Evolutionary conservation across 2,888 invertebrate genomes (phyloP).

Genomic region (Spialia ferax): DNA sequence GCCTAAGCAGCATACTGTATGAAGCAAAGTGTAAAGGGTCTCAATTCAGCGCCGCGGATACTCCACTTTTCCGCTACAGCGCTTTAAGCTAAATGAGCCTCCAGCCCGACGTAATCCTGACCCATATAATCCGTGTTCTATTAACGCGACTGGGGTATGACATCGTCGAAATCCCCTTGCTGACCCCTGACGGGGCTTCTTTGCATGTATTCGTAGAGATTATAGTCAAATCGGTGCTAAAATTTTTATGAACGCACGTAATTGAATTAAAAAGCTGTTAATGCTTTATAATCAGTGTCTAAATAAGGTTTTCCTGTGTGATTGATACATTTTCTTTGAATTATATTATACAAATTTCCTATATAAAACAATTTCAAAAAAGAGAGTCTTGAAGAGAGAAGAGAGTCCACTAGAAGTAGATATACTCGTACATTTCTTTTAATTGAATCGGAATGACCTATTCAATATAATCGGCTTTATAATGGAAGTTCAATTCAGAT

Average conservation of each 20-base stretch:
- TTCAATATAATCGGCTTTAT: not conserved
- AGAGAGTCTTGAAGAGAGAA: too few relatives aligned
- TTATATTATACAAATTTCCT: too few relatives aligned
- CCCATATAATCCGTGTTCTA: constrained; percentile 47
- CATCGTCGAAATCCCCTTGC: constrained; percentile 32
- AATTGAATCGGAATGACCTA: too few relatives aligned
- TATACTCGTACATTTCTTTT: too few relatives aligned
- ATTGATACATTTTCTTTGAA: too few relatives aligned
- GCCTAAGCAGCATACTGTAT: not conserved
- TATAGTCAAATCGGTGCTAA: not conserved
- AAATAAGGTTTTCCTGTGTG: too few relatives aligned
- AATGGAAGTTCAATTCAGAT: not conserved
- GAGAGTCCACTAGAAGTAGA: too few relatives aligned
- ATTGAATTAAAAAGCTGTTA: not conserved
- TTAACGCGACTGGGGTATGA: constrained; percentile 40
- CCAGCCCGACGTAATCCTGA: constrained; percentile 42
- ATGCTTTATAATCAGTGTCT: too few relatives aligned
- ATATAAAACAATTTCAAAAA: too few relatives aligned
- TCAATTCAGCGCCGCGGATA: constrained; percentile 5
- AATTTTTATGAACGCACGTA: not conserved
- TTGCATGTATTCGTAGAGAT: constrained; percentile 12
- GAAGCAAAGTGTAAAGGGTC: not conserved
- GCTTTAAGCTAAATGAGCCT: constrained; percentile 48
- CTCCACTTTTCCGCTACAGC: constrained; percentile 43
- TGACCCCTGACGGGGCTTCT: constrained; percentile 26